phyloP scores from a whole-genome alignment of 2,113 vertebrate genomes.

The Felis chaus region DNA sequence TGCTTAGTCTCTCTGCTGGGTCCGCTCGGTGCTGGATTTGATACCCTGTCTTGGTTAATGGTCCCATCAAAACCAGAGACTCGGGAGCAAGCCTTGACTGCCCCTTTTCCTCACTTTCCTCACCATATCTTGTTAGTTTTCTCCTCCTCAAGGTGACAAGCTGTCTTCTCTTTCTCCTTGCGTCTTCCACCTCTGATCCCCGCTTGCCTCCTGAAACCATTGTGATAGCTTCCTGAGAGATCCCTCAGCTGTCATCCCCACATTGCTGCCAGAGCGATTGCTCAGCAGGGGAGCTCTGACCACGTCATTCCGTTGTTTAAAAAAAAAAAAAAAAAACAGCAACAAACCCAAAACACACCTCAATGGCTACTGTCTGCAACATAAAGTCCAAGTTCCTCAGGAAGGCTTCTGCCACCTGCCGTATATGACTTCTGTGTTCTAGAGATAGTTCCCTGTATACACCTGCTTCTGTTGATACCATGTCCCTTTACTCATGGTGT shows the following conservation, averaged over 20 bases:
- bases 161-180: background rate
- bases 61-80: background rate
- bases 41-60: background rate
- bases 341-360: background rate
- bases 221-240: background rate
- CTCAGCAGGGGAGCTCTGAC: background rate
- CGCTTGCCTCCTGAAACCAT: background rate
- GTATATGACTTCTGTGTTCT: constrained; percentile 1
- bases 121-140: background rate
- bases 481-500: background rate
- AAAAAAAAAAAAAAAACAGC: background rate
- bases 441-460: background rate
- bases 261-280: background rate
- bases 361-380: background rate
- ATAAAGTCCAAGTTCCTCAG: background rate
- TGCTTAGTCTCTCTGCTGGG: background rate
- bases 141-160: background rate
- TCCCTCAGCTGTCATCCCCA: background rate
- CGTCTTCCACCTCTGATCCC: background rate
- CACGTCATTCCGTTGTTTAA: background rate
- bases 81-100: background rate
- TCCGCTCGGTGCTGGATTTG: background rate
- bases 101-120: background rate
- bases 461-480: background rate
- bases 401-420: background rate